Conservation (phyloP, 2,113 vertebrate species). For the Plectropomus leopardus region DNA sequence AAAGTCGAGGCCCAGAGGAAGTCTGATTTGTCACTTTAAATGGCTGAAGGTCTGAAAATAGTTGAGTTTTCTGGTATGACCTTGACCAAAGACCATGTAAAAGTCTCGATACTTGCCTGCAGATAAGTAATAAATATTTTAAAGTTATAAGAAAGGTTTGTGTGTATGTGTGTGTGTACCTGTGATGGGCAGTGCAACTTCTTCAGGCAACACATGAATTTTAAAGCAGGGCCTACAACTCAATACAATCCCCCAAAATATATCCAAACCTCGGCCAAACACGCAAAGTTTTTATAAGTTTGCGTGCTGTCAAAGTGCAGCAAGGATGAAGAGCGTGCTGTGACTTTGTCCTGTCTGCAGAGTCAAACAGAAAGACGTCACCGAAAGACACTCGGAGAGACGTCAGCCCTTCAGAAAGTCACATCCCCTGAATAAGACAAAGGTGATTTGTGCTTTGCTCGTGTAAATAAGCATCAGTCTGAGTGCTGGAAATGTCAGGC, state of each 20-base stretch:
- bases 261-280: not conserved
- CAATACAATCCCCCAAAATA: not conserved
- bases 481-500: conserved; percentile 51
- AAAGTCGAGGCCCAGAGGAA: not conserved
- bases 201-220: conserved; percentile 16
- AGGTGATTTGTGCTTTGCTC: conserved; percentile 20
- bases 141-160: not conserved
- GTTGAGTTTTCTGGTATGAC: not conserved
- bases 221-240: conserved; percentile 2
- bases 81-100: not conserved
- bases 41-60: not conserved
- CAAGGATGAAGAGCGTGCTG: not conserved
- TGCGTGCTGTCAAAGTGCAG: not conserved
- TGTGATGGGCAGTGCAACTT: rapidly evolving
- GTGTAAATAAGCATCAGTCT: conserved; percentile 50
- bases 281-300: not conserved
- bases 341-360: not conserved
- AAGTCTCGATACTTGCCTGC: not conserved
- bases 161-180: not conserved
- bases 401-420: conserved; percentile 2
- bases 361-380: not conserved
- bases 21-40: not conserved
- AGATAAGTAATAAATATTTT: not conserved
- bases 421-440: conserved; percentile 25
- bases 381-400: not conserved